Evolutionary conservation across 2,797 vertebrate genomes (phyloP).

Genomic region (Sebastes miniatus): DNA sequence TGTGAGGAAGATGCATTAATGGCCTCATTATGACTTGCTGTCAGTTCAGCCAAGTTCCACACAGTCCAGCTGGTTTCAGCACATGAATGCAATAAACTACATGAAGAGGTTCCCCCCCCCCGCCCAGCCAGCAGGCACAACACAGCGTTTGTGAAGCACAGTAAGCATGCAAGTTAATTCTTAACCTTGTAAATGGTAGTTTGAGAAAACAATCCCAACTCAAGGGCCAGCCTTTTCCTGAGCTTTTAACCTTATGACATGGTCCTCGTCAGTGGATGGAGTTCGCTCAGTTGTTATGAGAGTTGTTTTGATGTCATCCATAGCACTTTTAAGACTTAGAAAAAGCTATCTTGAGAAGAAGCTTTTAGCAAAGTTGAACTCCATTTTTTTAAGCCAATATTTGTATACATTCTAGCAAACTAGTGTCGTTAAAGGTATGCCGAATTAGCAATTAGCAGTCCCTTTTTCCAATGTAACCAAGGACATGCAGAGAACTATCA

Average conservation of each 20-base stretch:
- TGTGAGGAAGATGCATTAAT: constrained; percentile 31
- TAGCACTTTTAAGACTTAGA: neutral
- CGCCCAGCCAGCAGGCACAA: neutral
- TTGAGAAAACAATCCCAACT: neutral
- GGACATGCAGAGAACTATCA: neutral
- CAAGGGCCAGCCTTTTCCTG: neutral
- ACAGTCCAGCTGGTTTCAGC: constrained; percentile 13
- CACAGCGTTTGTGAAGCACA: neutral
- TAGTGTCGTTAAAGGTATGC: neutral
- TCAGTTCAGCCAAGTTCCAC: constrained; percentile 10
- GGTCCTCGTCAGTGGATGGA: neutral
- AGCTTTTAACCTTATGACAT: neutral
- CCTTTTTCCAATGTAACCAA: neutral
- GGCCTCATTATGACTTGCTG: constrained; percentile 21
- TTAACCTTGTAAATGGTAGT: neutral
- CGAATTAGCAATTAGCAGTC: neutral
- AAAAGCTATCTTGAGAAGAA: neutral
- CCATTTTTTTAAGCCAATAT: neutral
- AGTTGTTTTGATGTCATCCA: neutral
- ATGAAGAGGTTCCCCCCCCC: neutral
- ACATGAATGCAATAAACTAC: neutral
- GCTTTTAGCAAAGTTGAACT: neutral
- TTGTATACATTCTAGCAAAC: neutral
- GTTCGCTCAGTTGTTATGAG: neutral
- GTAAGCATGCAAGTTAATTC: neutral